phyloP scores from a whole-genome alignment of 2,113 vertebrate species.

The Myotis brandtii region DNA sequence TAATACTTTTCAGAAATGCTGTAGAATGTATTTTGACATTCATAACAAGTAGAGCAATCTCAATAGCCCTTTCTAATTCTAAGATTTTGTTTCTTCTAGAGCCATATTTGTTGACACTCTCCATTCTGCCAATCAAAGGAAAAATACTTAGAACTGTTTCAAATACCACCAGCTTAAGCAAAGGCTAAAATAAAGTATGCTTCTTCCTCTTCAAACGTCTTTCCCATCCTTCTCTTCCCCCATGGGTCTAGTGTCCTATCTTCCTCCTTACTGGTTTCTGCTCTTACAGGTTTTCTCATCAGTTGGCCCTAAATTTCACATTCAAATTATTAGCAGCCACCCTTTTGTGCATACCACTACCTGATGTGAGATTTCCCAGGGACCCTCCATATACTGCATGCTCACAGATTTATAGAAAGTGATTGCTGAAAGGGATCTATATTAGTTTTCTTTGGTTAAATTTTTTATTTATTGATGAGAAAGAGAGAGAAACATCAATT shows the following conservation, averaged over 20 bases:
- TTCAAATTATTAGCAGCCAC: background rate
- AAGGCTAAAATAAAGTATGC: background rate
- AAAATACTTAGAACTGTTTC: background rate
- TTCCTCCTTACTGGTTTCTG: background rate
- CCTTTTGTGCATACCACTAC: background rate
- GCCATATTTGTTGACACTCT: background rate
- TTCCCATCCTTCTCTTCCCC: background rate
- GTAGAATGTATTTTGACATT: background rate
- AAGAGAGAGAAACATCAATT: too few species aligned
- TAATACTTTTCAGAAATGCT: background rate
- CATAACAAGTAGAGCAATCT: background rate
- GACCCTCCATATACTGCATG: background rate
- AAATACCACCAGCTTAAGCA: background rate
- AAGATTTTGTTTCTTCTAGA: background rate
- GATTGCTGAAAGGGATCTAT: background rate
- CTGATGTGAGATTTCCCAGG: background rate
- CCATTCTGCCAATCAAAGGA: conserved; percentile 10
- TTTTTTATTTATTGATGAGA: too few species aligned
- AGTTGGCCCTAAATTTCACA: background rate
- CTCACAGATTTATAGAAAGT: background rate
- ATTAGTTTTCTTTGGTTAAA: background rate
- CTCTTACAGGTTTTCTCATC: background rate
- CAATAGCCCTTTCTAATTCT: background rate
- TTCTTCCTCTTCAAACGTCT: background rate
- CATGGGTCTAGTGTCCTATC: background rate